A percentile compares a stretch with the other conserved stretches of the same genome.
phyloP scores from a whole-genome alignment of 1,140 invertebrate genomes.

The Littorina saxatilis region DNA sequence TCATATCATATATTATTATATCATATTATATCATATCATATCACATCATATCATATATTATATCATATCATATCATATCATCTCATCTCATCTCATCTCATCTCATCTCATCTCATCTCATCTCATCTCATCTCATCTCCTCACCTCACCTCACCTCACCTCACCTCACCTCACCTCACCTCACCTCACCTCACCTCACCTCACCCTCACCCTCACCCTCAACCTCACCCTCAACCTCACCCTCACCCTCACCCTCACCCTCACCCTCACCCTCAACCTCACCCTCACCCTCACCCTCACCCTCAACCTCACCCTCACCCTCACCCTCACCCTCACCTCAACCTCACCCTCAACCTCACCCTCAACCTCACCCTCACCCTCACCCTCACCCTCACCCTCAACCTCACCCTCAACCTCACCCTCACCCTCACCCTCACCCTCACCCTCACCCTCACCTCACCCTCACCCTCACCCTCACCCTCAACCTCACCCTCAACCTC shows the following conservation, averaged over 20 bases:
- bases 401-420: too few relatives aligned
- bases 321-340: too few relatives aligned
- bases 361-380: too few relatives aligned
- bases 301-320: too few relatives aligned
- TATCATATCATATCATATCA: neutral
- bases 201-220: neutral
- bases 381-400: too few relatives aligned
- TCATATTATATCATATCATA: neutral
- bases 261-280: neutral
- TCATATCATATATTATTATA: neutral
- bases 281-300: too few relatives aligned
- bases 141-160: neutral
- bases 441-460: too few relatives aligned
- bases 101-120: slow-evolving; percentile 1
- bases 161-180: neutral
- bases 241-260: neutral
- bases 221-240: neutral
- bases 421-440: too few relatives aligned
- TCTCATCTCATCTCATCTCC: slow-evolving; percentile 17
- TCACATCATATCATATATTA: too few relatives aligned
- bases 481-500: too few relatives aligned
- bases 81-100: neutral
- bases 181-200: neutral
- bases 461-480: too few relatives aligned
- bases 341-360: too few relatives aligned